Conservation (phyloP, 2,888 invertebrate species). For the Drosophila rubida region DNA sequence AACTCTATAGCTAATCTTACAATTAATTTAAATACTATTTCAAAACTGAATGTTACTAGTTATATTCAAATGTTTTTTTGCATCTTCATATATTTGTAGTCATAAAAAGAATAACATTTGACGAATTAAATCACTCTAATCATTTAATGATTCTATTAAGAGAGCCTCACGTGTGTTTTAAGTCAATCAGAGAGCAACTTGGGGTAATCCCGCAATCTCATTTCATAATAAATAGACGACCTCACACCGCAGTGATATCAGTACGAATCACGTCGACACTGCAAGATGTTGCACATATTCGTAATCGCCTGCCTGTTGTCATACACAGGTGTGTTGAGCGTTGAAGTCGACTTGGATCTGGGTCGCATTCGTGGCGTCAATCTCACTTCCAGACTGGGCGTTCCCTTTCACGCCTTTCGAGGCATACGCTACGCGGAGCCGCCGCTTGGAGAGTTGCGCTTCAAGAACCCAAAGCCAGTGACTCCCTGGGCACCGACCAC, state of each 20-base stretch:
- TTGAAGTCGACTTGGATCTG: slow-evolving; percentile 73
- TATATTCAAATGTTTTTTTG: no score
- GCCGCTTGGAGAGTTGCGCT: slow-evolving; percentile 79
- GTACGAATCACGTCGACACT: slow-evolving; percentile 8
- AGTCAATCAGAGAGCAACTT: neutral
- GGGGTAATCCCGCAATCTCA: slow-evolving; percentile 22
- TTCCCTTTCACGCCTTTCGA: slow-evolving; percentile 78
- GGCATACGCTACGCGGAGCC: slow-evolving; percentile 82
- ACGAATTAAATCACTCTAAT: neutral
- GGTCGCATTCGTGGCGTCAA: slow-evolving; percentile 76
- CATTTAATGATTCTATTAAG: no score
- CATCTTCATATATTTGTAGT: no score
- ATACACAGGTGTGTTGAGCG: slow-evolving; percentile 32
- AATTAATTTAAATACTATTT: no score
- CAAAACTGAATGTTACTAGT: no score
- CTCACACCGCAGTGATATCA: slow-evolving; percentile 2
- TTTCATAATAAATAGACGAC: slow-evolving; percentile 22
- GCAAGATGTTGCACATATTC: slow-evolving; percentile 39
- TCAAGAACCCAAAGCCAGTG: slow-evolving; percentile 85
- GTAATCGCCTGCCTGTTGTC: slow-evolving; percentile 28
- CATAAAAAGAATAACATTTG: neutral
- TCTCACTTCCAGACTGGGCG: slow-evolving; percentile 71
- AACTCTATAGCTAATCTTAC: no score
- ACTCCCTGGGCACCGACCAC: slow-evolving; percentile 84
- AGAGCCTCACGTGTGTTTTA: neutral